Evolutionary conservation across 1,140 invertebrate species (phyloP), one percentile per base, ranked within the genome.

Genomic region (Dendrolimus kikuchii): DNA sequence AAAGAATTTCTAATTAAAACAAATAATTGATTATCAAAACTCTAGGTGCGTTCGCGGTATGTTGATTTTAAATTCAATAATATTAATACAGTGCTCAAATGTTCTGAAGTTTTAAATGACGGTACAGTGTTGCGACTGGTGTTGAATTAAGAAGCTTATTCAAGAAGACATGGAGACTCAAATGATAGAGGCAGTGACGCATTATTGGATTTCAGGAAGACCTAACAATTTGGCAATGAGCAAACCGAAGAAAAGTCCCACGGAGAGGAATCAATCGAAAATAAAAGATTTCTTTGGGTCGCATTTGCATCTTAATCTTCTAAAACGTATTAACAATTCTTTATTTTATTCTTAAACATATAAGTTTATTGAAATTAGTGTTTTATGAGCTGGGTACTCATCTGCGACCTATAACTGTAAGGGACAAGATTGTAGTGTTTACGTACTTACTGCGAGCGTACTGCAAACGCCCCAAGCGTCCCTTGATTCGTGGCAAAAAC

Each of bases 231-330:
- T 37, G 64, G 55, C 50, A 59, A 71, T n/a, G 61, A 68, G 43
- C 1, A 38, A 55, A 47, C 54, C 51, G 23, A 75, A 73, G 60
- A 68, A 69, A 42, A 73, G 66, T 55, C 62, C 72, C 0, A 60
- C 66, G 5, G 67, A 74, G 45, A 77, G 69, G 43, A 49, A 38
- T 7, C 62, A 64, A 37, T 52, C 64, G 48, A 78, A 73, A 59
- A 23, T 74, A 5, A 75, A 60, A 51, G 62, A 64, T 38, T 62
- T 78, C 10, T 77, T 80, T 41, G 75, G 78, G 59, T 79, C 74
- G 0, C 70, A 73, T 38, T 58, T 73, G 45, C 45, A 41, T 4
- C 7, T 51, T 6, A 7, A 64, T 40, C 51, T 51, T 38, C 60
- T 51, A 4, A 71, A 73, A 74, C 61, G 71, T 77, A 77, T 36